Evolutionary conservation across 2,797 vertebrate species (phyloP), one percentile per base, ranked within the genome.

Genomic region (Argentina silus): DNA sequence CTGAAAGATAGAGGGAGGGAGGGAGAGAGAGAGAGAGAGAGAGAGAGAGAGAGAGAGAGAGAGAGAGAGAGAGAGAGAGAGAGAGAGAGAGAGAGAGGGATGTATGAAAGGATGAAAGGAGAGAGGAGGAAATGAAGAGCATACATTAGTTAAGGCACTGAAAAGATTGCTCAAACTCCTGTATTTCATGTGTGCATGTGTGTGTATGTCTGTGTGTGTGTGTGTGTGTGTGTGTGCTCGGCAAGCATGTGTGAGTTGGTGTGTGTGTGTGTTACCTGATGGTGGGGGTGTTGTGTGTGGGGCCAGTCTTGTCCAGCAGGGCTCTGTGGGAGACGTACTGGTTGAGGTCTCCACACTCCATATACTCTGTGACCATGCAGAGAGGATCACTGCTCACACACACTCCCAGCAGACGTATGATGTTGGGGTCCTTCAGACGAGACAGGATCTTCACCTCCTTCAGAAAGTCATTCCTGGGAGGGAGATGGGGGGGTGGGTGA

Each of bases 361-460:
- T 98, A 91, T 98, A 98, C 80, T 98, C 97, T 0, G 97, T 98
- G 69, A 98, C 96, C 96, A 98, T 98, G 71, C 96, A 97, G 64
- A 98, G 93, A 0, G 97, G 97, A 73, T 97, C 96, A 0, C 95
- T 96, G 87, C 95, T 96, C 85, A 96, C 94, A 44, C 96, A 97
- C 83, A 97, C 96, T 0, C 97, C 97, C 88, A 98, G 90, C 74
- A 98, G 93, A 19, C 94, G 93, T 81, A 98, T 96, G 85, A 98
- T 98, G 91, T 98, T 97, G 0, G 95, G 95, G 86, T 98, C 96
- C 82, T 96, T 97, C 61, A 98, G 90, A 11, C 97, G 94, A 0
- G 96, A 97, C 92, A 98, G 89, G 79, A 98, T 98, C 89, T 97
- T 97, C 50, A 97, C 96, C 78, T 98, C 97, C 84, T 98, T 98